Evolutionary conservation across 2,888 invertebrate genomes (phyloP).

Genomic region (Scaptomyza caliginosa): DNA sequence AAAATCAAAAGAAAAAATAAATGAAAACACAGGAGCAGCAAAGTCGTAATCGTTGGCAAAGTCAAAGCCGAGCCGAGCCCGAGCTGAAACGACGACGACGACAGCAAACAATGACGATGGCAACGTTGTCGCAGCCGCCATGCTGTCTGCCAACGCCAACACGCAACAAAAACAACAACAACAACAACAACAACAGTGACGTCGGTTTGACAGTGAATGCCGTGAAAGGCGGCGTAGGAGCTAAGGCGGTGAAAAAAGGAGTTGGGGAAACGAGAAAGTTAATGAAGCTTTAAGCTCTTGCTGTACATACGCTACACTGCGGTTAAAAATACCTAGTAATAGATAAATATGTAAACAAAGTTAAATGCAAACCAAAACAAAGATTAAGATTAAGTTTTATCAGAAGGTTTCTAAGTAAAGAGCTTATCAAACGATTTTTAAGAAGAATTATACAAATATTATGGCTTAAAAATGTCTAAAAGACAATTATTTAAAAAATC

Average conservation of each 20-base stretch:
- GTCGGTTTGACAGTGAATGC: constrained; percentile 49
- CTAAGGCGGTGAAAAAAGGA: constrained; percentile 2
- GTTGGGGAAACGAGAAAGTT: constrained; percentile 17
- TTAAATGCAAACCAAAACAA: background rate
- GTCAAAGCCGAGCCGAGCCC: constrained; percentile 26
- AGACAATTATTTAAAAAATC: background rate
- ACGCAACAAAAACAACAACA: constrained; percentile 69
- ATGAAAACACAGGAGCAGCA: constrained; percentile 53
- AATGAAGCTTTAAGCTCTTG: constrained; percentile 1
- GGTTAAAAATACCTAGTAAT: background rate
- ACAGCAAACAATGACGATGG: constrained; percentile 50
- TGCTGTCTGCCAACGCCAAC: constrained; percentile 77
- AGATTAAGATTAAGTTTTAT: background rate
- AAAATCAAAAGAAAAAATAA: constrained; percentile 5
- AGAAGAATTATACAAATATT: too few relatives aligned
- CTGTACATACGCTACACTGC: background rate
- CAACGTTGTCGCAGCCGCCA: constrained; percentile 57
- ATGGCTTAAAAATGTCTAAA: background rate
- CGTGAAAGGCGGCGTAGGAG: constrained; percentile 58
- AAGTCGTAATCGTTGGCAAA: constrained; percentile 11
- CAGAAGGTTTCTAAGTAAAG: background rate
- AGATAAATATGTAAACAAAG: background rate
- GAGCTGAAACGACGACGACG: constrained; percentile 33
- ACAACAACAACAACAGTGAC: constrained; percentile 42
- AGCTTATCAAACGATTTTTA: background rate